Evolutionary conservation across 2,888 invertebrate species (phyloP).

Genomic region (Lagria hirta): DNA sequence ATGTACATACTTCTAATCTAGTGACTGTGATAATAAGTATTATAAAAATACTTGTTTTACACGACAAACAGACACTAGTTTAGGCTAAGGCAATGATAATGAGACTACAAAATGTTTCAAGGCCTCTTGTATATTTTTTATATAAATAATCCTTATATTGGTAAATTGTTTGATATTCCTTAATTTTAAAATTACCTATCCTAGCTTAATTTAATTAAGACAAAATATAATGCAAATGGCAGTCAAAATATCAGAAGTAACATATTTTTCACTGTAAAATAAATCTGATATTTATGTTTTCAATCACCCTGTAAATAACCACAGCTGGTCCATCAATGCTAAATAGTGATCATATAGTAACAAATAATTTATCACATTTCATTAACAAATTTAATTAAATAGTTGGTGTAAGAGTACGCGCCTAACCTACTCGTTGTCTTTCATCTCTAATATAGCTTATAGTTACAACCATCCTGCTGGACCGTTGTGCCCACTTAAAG

Average conservation of each 20-base stretch:
- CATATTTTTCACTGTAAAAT: conserved; percentile 1
- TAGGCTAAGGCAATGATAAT: conserved; percentile 25
- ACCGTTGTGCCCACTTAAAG: conserved; percentile 71
- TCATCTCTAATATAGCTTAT: conserved; percentile 2
- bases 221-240: conserved; percentile 17
- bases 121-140: conserved; percentile 22
- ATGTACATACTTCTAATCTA: conserved; percentile 7
- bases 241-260: conserved; percentile 14
- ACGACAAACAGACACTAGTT: conserved; percentile 15
- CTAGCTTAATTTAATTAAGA: conserved; percentile 12
- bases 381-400: conserved; percentile 11
- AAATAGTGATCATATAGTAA: conserved; percentile 9
- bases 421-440: conserved; percentile 16
- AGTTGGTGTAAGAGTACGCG: conserved; percentile 8
- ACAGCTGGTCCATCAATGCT: conserved; percentile 16
- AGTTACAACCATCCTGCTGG: conserved; percentile 66
- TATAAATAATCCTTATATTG: conserved; percentile 4
- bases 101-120: conserved; percentile 25
- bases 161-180: conserved; percentile 4
- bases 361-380: conserved; percentile 21
- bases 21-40: conserved; percentile 22
- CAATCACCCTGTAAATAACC: conserved; percentile 21
- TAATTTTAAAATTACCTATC: conserved; percentile 3
- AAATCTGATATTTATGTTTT: conserved; percentile 19
- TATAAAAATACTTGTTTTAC: conserved; percentile 25